These are phyloP conservation scores for Clistopyga incitator DNA, from an alignment of 2,888 invertebrate genomes.

Conservation along the genomic window DNA sequence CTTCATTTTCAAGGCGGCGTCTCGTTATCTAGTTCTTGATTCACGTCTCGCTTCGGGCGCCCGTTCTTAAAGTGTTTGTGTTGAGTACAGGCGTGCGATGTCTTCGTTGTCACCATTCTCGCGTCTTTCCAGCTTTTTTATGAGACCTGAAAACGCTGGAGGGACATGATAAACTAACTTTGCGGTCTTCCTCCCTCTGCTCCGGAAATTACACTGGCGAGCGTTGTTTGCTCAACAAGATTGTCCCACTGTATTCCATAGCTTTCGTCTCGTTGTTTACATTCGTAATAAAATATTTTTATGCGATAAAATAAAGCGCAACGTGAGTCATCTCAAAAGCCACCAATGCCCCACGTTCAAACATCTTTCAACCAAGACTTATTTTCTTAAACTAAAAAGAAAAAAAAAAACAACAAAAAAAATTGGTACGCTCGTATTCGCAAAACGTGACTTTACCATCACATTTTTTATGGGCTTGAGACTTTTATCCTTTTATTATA, in stretches of 20 bases:
- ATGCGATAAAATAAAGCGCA: background rate
- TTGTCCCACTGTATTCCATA: constrained; percentile 14
- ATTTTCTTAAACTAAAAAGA: no score
- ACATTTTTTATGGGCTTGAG: no score
- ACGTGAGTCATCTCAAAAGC: background rate
- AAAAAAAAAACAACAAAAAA: no score
- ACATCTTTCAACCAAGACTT: background rate
- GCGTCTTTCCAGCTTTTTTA: constrained; percentile 34
- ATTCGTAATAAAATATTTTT: constrained; percentile 18
- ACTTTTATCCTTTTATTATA: no score
- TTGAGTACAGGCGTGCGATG: constrained; percentile 11
- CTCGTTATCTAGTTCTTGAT: constrained; percentile 25
- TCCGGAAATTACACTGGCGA: constrained; percentile 37
- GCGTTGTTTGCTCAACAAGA: constrained; percentile 41
- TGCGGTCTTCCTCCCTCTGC: constrained; percentile 30
- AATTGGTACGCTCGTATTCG: no score
- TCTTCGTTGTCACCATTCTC: constrained; percentile 37
- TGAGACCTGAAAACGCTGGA: constrained; percentile 33
- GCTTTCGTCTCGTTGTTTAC: constrained; percentile 3
- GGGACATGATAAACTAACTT: constrained; percentile 34
- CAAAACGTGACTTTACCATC: no score
- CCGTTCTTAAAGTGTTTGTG: constrained; percentile 40
- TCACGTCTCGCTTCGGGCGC: constrained; percentile 30
- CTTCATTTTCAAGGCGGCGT: background rate
- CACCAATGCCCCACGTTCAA: background rate